Conservation (phyloP, 2,797 vertebrate species). For the Sebastes iracundus region DNA sequence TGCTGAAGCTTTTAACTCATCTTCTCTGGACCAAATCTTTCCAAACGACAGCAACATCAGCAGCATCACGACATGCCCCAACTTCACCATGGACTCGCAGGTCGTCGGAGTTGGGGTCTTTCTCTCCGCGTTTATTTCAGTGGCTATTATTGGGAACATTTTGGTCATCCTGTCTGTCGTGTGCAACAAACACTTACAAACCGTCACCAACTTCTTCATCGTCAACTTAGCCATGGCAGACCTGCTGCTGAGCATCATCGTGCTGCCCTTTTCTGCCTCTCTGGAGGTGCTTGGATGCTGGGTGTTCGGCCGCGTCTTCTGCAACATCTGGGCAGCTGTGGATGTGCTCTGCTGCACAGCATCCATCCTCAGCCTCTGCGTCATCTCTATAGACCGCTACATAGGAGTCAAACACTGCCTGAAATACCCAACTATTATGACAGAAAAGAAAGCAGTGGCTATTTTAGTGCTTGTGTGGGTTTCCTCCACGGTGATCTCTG, state of each 20-base stretch:
- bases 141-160: slow-evolving; percentile 94
- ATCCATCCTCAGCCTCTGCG: slow-evolving; percentile 97
- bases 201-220: slow-evolving; percentile 97
- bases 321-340: slow-evolving; percentile 98
- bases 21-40: slow-evolving; percentile 55
- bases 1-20: slow-evolving; percentile 69
- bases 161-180: slow-evolving; percentile 95
- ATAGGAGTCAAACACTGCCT: slow-evolving; percentile 96
- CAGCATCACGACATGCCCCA: slow-evolving; percentile 79
- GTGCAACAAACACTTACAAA: slow-evolving; percentile 95
- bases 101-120: slow-evolving; percentile 89
- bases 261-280: slow-evolving; percentile 96
- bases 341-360: slow-evolving; percentile 99
- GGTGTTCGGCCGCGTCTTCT: slow-evolving; percentile 96
- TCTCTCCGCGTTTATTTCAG: slow-evolving; percentile 90
- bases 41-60: slow-evolving; percentile 65
- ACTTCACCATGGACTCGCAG: slow-evolving; percentile 85
- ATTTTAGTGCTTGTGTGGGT: slow-evolving; percentile 93
- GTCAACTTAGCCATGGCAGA: slow-evolving; percentile 97
- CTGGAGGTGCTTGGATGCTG: slow-evolving; percentile 96
- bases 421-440: slow-evolving; percentile 98
- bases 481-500: slow-evolving; percentile 93
- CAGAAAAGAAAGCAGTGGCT: slow-evolving; percentile 89
- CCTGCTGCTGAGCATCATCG: slow-evolving; percentile 91
- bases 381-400: slow-evolving; percentile 97